phyloP scores from a whole-genome alignment of 2,888 invertebrate species.

The Listrodromus nycthemerus region DNA sequence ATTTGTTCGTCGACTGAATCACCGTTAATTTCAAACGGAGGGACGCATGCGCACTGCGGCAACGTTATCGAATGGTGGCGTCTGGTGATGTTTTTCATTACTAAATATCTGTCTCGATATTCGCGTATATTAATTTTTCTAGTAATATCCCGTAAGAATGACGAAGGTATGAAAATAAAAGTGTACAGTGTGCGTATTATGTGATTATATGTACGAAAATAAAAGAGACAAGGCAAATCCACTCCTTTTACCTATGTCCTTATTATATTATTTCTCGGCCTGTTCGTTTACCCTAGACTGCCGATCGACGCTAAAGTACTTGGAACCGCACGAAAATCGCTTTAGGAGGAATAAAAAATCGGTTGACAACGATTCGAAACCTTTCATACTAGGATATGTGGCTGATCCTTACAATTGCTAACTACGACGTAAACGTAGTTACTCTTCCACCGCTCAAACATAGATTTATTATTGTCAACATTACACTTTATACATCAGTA shows the following conservation, averaged over 20 bases:
- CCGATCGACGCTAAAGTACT: slow-evolving; percentile 24
- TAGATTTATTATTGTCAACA: slow-evolving; percentile 71
- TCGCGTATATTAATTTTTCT: slow-evolving; percentile 74
- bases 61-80: slow-evolving; percentile 45
- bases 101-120: slow-evolving; percentile 67
- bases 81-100: slow-evolving; percentile 59
- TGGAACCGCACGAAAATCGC: background rate
- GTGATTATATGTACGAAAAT: slow-evolving; percentile 75
- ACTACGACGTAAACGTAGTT: background rate
- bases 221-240: slow-evolving; percentile 72
- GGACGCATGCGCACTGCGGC: slow-evolving; percentile 21
- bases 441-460: slow-evolving; percentile 33
- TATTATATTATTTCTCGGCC: slow-evolving; percentile 61
- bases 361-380: slow-evolving; percentile 54
- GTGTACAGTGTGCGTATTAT: slow-evolving; percentile 77
- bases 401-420: background rate
- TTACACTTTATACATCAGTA: slow-evolving; percentile 64
- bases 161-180: slow-evolving; percentile 67
- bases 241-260: slow-evolving; percentile 66
- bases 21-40: slow-evolving; percentile 62
- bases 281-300: slow-evolving; percentile 35
- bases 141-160: slow-evolving; percentile 72
- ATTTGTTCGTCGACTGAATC: slow-evolving; percentile 23
- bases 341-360: slow-evolving; percentile 68
- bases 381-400: slow-evolving; percentile 64